Base-by-base conservation (phyloP, 2,888 invertebrate species). In the Nemoura dubitans region DNA sequence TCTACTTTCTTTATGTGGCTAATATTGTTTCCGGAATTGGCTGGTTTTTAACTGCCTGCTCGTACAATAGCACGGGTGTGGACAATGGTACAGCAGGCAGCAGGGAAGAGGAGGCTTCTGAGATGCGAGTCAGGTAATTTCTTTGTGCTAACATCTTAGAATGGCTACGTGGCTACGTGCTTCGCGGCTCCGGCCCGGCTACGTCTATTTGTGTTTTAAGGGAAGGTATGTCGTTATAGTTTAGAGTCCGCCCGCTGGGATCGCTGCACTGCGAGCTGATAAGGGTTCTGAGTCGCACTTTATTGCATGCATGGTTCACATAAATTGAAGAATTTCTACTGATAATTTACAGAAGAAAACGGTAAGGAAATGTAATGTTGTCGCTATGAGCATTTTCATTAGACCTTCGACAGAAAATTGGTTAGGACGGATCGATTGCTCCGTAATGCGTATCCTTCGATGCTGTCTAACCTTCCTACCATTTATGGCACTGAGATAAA, bases 221-320 rank as follows among this genome's bases (percentile, higher is more conserved):
- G 76, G 76, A 14, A 28, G 59, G 84, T 84, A 84, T 59, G 59
- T 76, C 84, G 59, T 76, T 86, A 36, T 85, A 86, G 87, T 86
- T 87, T 87, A 87, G 77, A 76, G 84, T 85, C 42, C 14, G 76
- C 59, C 87, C 87, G 85, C 43, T 85, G 86, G 87, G 87, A 86
- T 76, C 87, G 43, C 82, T 86, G 81, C 77, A 84, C 21, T n/a
- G 27, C 76, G 76, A 59, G 3, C 84, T 84, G 84, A 84, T 84
- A 84, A 84, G 76, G 84, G 26, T 28, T 83, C 59, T 76, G 84
- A 36, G 36, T 36, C 36, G 3, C 36, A 29, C 14, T 84, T 84
- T 84, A 84, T 84, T 84, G 25, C 84, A 76, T 76, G 76, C 84
- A 59, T 30, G 21, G 84, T 84, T 84, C 59, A 29, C 76, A 28